Evolutionary conservation across 2,888 invertebrate species (phyloP).

Genomic region (Meandrusa payeni): DNA sequence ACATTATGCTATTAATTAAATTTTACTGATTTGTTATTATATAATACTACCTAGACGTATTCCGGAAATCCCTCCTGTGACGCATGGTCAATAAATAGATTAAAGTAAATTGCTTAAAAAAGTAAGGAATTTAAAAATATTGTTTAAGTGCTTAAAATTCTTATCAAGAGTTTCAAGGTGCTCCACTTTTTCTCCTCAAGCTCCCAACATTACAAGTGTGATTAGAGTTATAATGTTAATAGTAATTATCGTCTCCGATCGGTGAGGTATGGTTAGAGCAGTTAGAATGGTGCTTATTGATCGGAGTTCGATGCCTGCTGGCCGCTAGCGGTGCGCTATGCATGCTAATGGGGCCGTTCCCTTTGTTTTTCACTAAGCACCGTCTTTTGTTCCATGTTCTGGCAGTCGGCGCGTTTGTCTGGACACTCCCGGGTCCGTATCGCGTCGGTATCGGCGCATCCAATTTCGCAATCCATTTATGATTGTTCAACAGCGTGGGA

Average conservation of each 20-base stretch:
- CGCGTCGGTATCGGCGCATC: conserved; percentile 16
- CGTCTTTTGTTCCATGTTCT: conserved; percentile 29
- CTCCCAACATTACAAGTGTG: conserved; percentile 3
- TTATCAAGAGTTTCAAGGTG: too few relatives aligned
- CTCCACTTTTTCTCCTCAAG: conserved; percentile 18
- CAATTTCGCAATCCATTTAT: conserved; percentile 22
- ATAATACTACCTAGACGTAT: too few relatives aligned
- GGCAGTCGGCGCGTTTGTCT: conserved; percentile 12
- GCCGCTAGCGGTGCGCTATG: conserved; percentile 39
- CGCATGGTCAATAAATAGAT: too few relatives aligned
- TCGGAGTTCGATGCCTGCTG: conserved; percentile 39
- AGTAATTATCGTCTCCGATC: conserved; percentile 22
- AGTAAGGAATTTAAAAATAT: too few relatives aligned
- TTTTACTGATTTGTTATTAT: too few relatives aligned
- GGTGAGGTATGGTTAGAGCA: conserved; percentile 33
- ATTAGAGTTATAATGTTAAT: conserved; percentile 21
- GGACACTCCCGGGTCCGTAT: neutral
- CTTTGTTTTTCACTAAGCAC: conserved; percentile 25
- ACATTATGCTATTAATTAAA: too few relatives aligned
- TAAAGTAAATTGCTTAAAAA: too few relatives aligned
- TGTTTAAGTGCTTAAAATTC: too few relatives aligned
- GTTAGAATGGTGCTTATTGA: conserved; percentile 43
- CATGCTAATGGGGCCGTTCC: conserved; percentile 41
- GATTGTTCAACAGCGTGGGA: conserved; percentile 21
- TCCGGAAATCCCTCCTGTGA: too few relatives aligned